Evolutionary conservation across 2,797 vertebrate species (phyloP).

Genomic region (Aplochiton taeniatus): DNA sequence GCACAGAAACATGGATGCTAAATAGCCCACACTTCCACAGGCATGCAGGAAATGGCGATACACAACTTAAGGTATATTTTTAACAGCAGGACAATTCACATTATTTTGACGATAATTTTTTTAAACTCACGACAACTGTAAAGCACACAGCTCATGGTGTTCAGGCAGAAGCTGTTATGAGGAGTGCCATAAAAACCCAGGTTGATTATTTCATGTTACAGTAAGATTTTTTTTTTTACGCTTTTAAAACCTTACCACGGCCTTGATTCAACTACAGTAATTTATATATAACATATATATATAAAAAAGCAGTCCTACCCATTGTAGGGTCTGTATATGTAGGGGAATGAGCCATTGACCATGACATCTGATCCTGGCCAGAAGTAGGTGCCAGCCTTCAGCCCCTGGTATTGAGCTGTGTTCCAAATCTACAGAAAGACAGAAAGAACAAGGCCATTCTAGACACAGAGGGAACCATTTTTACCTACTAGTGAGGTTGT

Average conservation of each 20-base stretch:
- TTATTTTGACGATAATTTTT: no score
- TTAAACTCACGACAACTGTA: no score
- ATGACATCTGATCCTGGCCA: slow-evolving; percentile 81
- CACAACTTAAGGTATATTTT: no score
- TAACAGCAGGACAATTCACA: no score
- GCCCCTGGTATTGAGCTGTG: slow-evolving; percentile 70
- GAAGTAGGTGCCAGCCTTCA: slow-evolving; percentile 77
- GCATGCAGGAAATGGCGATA: no score
- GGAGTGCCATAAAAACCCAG: no score
- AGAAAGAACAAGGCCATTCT: not conserved
- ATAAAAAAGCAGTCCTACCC: slow-evolving; percentile 62
- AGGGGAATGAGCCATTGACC: slow-evolving; percentile 73
- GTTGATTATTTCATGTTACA: not conserved
- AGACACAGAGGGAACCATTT: no score
- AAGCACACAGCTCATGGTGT: no score
- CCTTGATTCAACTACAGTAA: no score
- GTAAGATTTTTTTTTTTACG: not conserved
- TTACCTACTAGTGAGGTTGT: no score
- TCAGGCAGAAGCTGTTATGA: no score
- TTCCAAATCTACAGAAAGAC: slow-evolving; percentile 73
- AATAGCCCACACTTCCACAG: not conserved
- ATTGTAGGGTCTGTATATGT: slow-evolving; percentile 63
- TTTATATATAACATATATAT: not conserved
- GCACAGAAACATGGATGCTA: not conserved
- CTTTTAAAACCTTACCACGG: no score